These are phyloP conservation scores for Machimus atricapillus DNA, from an alignment of 2,888 invertebrate species.

Conservation along the genomic window DNA sequence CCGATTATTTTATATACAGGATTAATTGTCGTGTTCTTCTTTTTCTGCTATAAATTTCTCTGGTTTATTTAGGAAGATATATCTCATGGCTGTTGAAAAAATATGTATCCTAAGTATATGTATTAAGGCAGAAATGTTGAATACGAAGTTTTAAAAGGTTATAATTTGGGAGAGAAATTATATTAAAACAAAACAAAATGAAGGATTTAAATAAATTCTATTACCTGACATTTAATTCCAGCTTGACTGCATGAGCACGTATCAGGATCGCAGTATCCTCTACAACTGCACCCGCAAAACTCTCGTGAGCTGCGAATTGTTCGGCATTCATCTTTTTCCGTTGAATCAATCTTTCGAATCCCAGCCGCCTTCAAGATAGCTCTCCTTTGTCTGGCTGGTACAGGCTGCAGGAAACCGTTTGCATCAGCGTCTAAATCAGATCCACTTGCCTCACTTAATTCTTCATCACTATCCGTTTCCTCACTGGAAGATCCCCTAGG, in stretches of 20 bases:
- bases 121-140: no score
- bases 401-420: constrained; percentile 90
- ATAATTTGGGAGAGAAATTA: background rate
- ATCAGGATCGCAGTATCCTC: constrained; percentile 93
- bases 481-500: constrained; percentile 70
- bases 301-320: constrained; percentile 91
- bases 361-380: constrained; percentile 90
- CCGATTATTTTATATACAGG: no score
- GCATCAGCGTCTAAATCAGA: constrained; percentile 88
- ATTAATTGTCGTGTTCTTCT: no score
- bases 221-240: constrained; percentile 92
- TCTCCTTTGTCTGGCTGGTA: constrained; percentile 88
- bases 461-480: constrained; percentile 86
- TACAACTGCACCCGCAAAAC: constrained; percentile 92
- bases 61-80: no score
- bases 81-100: no score
- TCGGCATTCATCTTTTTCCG: constrained; percentile 93
- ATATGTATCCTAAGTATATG: no score
- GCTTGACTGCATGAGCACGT: constrained; percentile 93
- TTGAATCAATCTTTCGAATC: constrained; percentile 89
- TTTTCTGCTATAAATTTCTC: background rate
- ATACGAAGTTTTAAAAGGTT: no score
- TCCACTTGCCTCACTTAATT: constrained; percentile 80
- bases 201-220: background rate
- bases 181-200: background rate